Evolutionary conservation across 2,113 vertebrate species (phyloP).

Genomic region (Gnathonemus echidnorhynchus): DNA sequence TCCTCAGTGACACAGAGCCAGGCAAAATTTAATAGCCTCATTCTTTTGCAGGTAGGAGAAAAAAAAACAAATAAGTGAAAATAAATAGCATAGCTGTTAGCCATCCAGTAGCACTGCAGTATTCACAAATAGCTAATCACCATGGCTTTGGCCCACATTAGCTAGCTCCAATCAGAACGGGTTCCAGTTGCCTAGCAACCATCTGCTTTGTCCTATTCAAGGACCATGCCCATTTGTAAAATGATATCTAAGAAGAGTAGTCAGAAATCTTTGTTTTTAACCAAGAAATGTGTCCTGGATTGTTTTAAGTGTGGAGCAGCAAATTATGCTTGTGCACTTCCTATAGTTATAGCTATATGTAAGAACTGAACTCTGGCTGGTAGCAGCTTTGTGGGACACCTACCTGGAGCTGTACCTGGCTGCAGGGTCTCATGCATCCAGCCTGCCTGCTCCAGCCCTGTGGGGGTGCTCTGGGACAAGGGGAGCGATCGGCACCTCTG

Average conservation of each 20-base stretch:
- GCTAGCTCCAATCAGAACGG: neutral
- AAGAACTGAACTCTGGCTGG: neutral
- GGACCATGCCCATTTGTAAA: neutral
- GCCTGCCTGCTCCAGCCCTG: constrained; percentile 58
- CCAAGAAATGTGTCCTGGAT: neutral
- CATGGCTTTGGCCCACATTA: neutral
- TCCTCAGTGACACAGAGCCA: neutral
- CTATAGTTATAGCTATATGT: neutral
- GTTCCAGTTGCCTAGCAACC: constrained; percentile 3
- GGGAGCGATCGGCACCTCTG: constrained; percentile 75
- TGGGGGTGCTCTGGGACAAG: constrained; percentile 66
- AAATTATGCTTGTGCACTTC: neutral
- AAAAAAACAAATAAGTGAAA: neutral
- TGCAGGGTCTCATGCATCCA: constrained; percentile 59
- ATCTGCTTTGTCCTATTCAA: constrained; percentile 3
- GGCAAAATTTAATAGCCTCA: neutral
- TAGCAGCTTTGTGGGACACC: neutral
- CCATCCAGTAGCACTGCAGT: neutral
- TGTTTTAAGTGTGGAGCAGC: neutral
- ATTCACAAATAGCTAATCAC: neutral
- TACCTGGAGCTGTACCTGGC: constrained; percentile 46
- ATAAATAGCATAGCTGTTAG: constrained; percentile 3
- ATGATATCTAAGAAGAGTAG: neutral
- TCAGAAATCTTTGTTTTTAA: neutral
- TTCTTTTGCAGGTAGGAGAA: neutral